Base-by-base conservation (phyloP, 2,797 vertebrate species). In the Lacerta viridis region DNA sequence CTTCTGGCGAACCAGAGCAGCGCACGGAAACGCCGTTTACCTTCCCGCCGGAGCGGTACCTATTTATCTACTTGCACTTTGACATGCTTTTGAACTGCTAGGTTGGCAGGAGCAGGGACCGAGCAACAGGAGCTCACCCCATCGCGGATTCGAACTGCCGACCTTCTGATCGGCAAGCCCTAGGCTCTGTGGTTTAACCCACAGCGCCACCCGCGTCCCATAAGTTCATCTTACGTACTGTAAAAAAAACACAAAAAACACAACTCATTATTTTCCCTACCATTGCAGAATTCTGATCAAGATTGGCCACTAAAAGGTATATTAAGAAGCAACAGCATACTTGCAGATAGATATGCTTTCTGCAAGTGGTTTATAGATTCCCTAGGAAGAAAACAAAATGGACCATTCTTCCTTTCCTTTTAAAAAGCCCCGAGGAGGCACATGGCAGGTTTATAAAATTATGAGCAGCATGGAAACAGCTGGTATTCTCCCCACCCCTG, bases 241-340 rank as follows among this genome's bases (percentile, higher is more conserved):
- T 11, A 84, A 55, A 33, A 77, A 82, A 68, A 18, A 55, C 68
- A 81, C 61, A 41, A 5, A 11, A 61, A 43, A 6, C 33, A 39
- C 27, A 4, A 17, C 64, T 36, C 41, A n/a, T 25, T 76, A 64
- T 10, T 41, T 79, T 81, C 88, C 83, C 85, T 72, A 88, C 5
- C 83, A 74, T 88, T 82, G 50, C 50, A 86, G 23, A n/a, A 55
- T 89, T 79, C 66, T 80, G 90, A 7, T 3, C 18, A 86, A 20
- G 80, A 10, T 6, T 61, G 27, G 20, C 59, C 29, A 27, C 29
- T 27, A 27, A 76, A 59, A 33, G 36, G 10, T 33, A 7, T 83
- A 43, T 23, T 41, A 18, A 20, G 36, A 87, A 59, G 29, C 0
- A 11, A 89, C 66, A 39, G 13, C 46, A 1, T 27, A 25, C 41